phyloP scores from a whole-genome alignment of 2,797 vertebrate genomes.

The Ambastaia sidthimunki region DNA sequence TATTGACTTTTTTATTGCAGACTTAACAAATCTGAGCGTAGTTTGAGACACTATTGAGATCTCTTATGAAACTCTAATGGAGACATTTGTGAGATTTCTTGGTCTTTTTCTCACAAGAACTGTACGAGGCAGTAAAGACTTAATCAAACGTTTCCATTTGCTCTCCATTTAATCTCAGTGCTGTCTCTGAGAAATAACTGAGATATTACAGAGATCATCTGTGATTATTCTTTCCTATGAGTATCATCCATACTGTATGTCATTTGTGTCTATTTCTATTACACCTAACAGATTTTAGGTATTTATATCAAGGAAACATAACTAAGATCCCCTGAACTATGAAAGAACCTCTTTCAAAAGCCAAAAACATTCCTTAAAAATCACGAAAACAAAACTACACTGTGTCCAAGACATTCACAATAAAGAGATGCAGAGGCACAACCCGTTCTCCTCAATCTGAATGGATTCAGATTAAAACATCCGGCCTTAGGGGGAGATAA shows the following conservation, averaged over 20 bases:
- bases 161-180: too few species aligned
- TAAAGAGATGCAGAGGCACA: constrained; percentile 39
- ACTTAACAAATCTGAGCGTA: too few species aligned
- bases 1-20: too few species aligned
- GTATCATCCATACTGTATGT: background rate
- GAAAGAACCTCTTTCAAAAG: background rate
- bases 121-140: too few species aligned
- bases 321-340: background rate
- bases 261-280: background rate
- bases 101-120: too few species aligned
- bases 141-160: too few species aligned
- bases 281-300: background rate
- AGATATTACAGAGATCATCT: too few species aligned
- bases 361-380: background rate
- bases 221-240: too few species aligned
- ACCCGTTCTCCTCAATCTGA: constrained; percentile 31
- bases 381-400: constrained; percentile 9
- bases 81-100: too few species aligned
- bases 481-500: constrained; percentile 19
- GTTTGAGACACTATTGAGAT: too few species aligned
- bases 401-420: constrained; percentile 9
- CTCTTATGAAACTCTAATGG: too few species aligned
- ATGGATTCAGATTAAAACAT: constrained; percentile 46
- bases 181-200: too few species aligned
- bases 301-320: background rate